Conservation (phyloP, 2,113 vertebrate species). For the Stictonetta naevosa region DNA sequence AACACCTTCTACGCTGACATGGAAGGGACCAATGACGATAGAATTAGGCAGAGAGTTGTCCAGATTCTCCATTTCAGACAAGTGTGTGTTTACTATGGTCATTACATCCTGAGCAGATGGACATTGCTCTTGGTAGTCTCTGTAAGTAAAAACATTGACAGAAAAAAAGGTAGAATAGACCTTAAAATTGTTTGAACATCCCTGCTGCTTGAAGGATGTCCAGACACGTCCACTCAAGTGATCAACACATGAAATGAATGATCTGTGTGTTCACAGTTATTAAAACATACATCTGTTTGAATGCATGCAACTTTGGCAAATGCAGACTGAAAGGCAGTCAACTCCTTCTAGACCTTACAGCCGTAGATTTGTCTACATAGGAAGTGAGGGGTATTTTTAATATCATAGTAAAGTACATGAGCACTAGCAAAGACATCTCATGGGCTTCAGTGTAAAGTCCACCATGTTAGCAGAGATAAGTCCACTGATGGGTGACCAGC, state of each 20-base stretch:
- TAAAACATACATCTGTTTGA: background rate
- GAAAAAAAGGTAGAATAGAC: background rate
- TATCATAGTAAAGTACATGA: background rate
- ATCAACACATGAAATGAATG: background rate
- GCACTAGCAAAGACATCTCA: background rate
- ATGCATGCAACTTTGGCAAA: background rate
- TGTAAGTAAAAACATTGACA: constrained; percentile 46
- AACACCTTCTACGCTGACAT: constrained; percentile 78
- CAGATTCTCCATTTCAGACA: constrained; percentile 81
- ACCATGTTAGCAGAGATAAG: background rate
- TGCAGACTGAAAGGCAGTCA: background rate
- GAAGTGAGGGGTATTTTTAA: background rate
- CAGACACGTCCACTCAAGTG: background rate
- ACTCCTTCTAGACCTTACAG: background rate
- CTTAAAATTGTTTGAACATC: background rate
- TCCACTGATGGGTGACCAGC: background rate
- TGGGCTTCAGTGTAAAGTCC: background rate
- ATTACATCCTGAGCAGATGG: constrained; percentile 78
- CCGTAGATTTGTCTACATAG: background rate
- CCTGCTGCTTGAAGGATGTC: background rate
- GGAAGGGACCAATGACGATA: constrained; percentile 90
- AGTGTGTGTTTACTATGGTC: constrained; percentile 77
- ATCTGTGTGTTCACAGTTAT: background rate
- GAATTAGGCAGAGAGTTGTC: constrained; percentile 80
- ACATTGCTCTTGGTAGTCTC: constrained; percentile 68